A percentile compares a stretch with the other conserved stretches of the same genome.
Conservation (phyloP, 2,113 vertebrate species). For the Butorides virescens region DNA sequence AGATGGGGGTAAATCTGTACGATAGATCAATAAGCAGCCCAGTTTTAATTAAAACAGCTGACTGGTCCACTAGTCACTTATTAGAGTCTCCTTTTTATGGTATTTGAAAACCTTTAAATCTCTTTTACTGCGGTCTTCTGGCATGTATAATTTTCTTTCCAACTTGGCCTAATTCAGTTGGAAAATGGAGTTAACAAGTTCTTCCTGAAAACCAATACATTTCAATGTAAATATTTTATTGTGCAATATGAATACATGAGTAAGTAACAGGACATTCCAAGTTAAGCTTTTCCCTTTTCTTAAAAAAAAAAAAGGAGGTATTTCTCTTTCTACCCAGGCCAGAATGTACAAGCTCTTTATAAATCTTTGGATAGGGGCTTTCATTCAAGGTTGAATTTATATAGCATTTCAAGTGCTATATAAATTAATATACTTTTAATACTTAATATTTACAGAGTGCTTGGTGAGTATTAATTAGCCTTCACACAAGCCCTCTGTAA, state of each 20-base stretch:
- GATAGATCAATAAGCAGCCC: neutral
- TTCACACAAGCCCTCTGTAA: neutral
- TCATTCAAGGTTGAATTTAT: neutral
- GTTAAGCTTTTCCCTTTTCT: neutral
- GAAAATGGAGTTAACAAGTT: neutral
- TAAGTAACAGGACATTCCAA: neutral
- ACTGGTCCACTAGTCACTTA: neutral
- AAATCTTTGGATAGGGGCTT: neutral
- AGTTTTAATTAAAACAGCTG: constrained; percentile 43
- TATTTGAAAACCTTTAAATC: constrained; percentile 6
- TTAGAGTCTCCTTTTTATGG: neutral
- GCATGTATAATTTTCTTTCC: neutral
- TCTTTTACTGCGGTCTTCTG: neutral
- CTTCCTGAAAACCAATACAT: neutral
- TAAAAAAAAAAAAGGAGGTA: neutral
- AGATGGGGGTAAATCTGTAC: neutral
- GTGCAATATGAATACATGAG: neutral
- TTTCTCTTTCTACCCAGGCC: neutral
- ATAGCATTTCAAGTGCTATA: neutral
- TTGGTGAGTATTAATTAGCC: neutral
- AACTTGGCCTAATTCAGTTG: neutral
- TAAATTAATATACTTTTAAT: neutral
- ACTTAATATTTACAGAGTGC: neutral
- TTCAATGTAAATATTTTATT: neutral
- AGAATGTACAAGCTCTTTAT: neutral